Conservation (phyloP, 2,797 vertebrate species). For the Pipistrellus nathusii region DNA sequence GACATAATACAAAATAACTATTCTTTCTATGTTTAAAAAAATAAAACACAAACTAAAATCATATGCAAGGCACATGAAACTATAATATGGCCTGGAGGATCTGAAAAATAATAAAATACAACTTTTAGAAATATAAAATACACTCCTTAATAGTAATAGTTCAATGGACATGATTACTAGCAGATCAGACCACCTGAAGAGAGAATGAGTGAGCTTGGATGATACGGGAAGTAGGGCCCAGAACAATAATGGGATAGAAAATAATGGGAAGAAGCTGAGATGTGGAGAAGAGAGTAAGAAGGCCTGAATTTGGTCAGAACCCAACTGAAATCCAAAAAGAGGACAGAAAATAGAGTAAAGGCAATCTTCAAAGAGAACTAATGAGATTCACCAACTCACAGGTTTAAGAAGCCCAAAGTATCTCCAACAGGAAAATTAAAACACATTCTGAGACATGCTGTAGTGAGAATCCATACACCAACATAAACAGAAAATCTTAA, state of each 20-base stretch:
- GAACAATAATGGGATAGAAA: not conserved
- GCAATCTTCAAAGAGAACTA: not conserved
- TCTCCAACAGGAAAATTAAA: constrained; percentile 14
- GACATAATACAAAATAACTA: constrained; percentile 40
- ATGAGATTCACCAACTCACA: not conserved
- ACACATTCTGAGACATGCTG: not conserved
- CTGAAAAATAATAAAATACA: not conserved
- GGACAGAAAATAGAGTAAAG: not conserved
- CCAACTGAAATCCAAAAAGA: not conserved
- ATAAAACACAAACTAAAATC: constrained; percentile 58
- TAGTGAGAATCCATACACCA: not conserved
- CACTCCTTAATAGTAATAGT: not conserved
- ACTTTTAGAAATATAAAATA: constrained; percentile 32
- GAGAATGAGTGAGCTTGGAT: not conserved
- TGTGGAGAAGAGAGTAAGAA: not conserved
- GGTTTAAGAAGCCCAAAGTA: not conserved
- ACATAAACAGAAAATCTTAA: constrained; percentile 25
- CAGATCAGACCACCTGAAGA: not conserved
- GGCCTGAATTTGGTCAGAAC: not conserved
- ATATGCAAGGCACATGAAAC: not conserved
- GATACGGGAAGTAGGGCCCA: not conserved
- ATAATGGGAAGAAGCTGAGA: not conserved
- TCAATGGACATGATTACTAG: not conserved
- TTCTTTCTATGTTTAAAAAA: constrained; percentile 59
- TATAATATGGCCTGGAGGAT: constrained; percentile 36